These are phyloP conservation scores for Dicyrtomina minuta DNA, from an alignment of 2,888 invertebrate species.

Conservation along the genomic window DNA sequence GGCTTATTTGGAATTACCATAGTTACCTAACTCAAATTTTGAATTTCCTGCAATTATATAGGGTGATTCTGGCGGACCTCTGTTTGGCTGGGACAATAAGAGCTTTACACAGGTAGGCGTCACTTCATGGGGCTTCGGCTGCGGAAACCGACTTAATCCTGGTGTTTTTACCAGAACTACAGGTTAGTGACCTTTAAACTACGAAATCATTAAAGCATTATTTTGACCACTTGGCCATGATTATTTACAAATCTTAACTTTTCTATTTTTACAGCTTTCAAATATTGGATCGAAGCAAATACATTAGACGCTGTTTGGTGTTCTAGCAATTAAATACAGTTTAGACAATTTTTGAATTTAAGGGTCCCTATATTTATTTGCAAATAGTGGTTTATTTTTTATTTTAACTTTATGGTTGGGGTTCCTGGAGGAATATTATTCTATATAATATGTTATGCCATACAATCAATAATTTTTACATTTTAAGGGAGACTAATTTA, in stretches of 20 bases:
- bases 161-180: conserved; percentile 50
- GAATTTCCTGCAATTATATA: conserved; percentile 10
- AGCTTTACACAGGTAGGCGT: conserved; percentile 50
- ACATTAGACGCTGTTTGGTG: conserved; percentile 43
- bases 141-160: conserved; percentile 40
- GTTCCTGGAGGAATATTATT: no score
- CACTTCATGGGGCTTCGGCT: conserved; percentile 50
- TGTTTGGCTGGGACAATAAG: conserved; percentile 43
- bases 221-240: no score
- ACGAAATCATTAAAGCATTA: background rate
- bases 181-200: conserved; percentile 41
- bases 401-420: no score
- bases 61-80: conserved; percentile 48
- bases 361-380: no score
- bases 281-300: conserved; percentile 46
- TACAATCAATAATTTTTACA: no score
- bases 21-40: background rate
- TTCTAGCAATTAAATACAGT: background rate
- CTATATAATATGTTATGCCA: no score
- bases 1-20: background rate
- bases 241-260: no score
- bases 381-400: no score
- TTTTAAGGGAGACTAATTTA: no score
- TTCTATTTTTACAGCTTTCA: conserved; percentile 40
- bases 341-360: no score